Base-by-base conservation (phyloP, 1,140 invertebrate species). In the Phthorimaea operculella region DNA sequence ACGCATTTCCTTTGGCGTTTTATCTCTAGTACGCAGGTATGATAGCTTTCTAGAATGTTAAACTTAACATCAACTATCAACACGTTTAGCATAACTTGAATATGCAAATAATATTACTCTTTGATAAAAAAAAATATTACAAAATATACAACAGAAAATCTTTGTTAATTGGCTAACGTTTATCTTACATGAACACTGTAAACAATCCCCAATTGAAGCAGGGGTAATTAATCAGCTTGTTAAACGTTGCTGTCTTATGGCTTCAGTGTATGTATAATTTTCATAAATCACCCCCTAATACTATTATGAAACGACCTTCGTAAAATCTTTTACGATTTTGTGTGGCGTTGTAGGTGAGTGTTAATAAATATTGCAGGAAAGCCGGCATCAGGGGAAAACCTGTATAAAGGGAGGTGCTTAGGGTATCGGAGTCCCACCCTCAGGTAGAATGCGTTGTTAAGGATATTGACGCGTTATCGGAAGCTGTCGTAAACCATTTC, bases 391-490 rank as follows among this genome's bases (percentile, higher is more conserved):
- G 36, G 36, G 36, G 36, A n/a, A 39, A 12, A 28, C 21, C 21
- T 28, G n/a, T n/a, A 28, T 28, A 28, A 28, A 39, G 3, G 36
- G 10, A 39, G 36, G 8, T 39, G 10, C 36, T 10, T 39, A n/a
- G 21, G 21, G 21, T 10, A 39, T 12, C 10, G 4, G 10, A 39
- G 36, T 36, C 12, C 28, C 21, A 28, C 8, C 56, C 14, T 36
- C 17, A n/a, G 10, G 36, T 39, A 47, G 28, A 55, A 28, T 57
- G 51, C 12, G 34, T 39, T 59, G 57, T 55, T 54, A 56, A 58
- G 56, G 60, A 64, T 63, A 61, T 64, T 60, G 63, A 52, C 54
- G 56, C 48, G 58, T 60, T 63, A 65, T 68, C 60, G 66, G 57
- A 60, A 63, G 48, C 51, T 12, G 54, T 60, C 56, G 57, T 62